These are phyloP conservation scores for Hoplostethus mediterraneus DNA, from an alignment of 2,797 vertebrate genomes.

Conservation along the genomic window DNA sequence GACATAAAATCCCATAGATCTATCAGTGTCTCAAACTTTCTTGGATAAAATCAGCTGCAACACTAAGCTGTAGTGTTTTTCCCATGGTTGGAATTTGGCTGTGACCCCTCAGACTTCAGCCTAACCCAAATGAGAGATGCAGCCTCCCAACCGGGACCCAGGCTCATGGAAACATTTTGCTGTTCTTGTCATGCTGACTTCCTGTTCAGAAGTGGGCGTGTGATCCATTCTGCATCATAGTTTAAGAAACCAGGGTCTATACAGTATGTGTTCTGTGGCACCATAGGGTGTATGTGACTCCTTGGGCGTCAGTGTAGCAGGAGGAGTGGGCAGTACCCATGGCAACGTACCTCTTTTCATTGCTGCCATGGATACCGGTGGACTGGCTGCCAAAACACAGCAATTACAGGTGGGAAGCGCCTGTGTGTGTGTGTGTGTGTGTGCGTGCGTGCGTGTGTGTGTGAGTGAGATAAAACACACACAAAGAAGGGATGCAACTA, in stretches of 20 bases:
- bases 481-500: neutral
- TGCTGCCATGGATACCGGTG: conserved; percentile 91
- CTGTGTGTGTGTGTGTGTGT: neutral
- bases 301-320: conserved; percentile 90
- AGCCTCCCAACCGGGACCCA: neutral
- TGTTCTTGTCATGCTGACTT: neutral
- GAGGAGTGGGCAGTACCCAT: conserved; percentile 90
- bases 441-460: conserved; percentile 17
- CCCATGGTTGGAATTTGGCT: neutral
- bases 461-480: neutral
- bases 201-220: conserved; percentile 12
- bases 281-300: conserved; percentile 87
- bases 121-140: neutral
- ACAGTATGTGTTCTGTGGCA: conserved; percentile 30
- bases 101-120: neutral
- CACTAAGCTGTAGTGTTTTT: neutral
- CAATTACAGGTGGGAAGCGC: conserved; percentile 88
- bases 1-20: neutral
- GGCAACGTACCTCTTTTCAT: conserved; percentile 92
- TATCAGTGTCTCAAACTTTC: neutral
- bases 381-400: conserved; percentile 91
- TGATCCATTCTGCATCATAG: neutral
- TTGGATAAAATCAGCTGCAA: neutral
- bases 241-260: neutral
- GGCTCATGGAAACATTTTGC: neutral